Evolutionary conservation across 2,888 invertebrate species (phyloP).

Genomic region (Prostheceraeus crozeri): DNA sequence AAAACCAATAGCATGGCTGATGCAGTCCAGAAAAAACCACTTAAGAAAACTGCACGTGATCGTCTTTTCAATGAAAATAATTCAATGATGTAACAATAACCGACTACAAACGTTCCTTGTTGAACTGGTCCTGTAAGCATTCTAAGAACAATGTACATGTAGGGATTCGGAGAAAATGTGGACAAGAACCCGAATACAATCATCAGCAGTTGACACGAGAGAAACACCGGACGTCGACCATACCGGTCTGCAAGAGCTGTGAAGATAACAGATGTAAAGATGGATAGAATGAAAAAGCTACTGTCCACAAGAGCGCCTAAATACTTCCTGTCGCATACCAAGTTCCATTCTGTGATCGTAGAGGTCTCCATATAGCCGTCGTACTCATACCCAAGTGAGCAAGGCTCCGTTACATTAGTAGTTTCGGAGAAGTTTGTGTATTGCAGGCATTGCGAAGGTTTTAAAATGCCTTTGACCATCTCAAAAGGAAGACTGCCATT

Average conservation of each 20-base stretch:
- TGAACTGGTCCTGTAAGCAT: constrained; percentile 20
- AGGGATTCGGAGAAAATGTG: constrained; percentile 14
- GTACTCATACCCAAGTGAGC: constrained; percentile 32
- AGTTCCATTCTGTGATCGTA: constrained; percentile 35
- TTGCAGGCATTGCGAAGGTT: no score
- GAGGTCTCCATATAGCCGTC: background rate
- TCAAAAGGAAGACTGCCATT: no score
- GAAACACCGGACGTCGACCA: constrained; percentile 29
- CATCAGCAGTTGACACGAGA: constrained; percentile 1
- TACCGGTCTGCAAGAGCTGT: constrained; percentile 29
- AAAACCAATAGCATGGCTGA: constrained; percentile 18
- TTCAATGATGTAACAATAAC: constrained; percentile 30
- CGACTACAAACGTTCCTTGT: constrained; percentile 28
- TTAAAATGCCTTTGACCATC: no score
- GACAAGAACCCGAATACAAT: constrained; percentile 17
- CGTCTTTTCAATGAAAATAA: constrained; percentile 27
- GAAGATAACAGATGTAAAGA: constrained; percentile 27
- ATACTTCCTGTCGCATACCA: constrained; percentile 32
- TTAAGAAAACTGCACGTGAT: constrained; percentile 16
- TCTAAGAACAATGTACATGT: constrained; percentile 23
- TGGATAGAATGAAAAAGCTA: constrained; percentile 26
- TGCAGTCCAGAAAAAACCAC: constrained; percentile 30
- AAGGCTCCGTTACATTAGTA: no score
- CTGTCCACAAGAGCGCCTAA: constrained; percentile 28
- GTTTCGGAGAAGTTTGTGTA: no score